These are phyloP conservation scores for Masnerella sp. DNA, from an alignment of 2,888 invertebrate genomes.

Conservation along the genomic window DNA sequence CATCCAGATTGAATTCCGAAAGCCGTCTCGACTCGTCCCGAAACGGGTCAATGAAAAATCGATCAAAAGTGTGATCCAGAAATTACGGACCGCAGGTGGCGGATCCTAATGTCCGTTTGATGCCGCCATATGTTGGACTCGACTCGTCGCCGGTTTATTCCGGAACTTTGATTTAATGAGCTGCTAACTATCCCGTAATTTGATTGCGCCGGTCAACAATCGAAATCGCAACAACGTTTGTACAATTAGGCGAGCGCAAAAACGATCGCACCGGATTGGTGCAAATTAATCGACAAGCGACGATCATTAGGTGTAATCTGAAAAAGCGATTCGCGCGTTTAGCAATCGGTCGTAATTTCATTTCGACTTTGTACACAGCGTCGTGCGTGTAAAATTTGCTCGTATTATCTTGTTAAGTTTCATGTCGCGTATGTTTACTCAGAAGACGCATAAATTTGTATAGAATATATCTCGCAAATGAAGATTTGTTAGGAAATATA, in stretches of 20 bases:
- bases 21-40: too few relatives aligned
- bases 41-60: too few relatives aligned
- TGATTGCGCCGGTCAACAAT: constrained; percentile 4
- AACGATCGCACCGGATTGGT: constrained; percentile 15
- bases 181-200: constrained; percentile 36
- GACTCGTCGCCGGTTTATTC: constrained; percentile 39
- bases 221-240: constrained; percentile 4
- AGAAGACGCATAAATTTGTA: too few relatives aligned
- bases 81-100: constrained; percentile 41
- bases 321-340: constrained; percentile 27
- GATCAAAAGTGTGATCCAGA: too few relatives aligned
- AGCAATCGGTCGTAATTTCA: constrained; percentile 22
- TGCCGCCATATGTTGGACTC: constrained; percentile 27
- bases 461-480: too few relatives aligned
- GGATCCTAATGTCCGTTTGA: constrained; percentile 42
- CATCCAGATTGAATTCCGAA: too few relatives aligned
- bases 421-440: too few relatives aligned
- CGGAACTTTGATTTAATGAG: constrained; percentile 39
- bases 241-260: constrained; percentile 6
- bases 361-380: too few relatives aligned
- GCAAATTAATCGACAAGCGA: constrained; percentile 13
- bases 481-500: constrained; percentile 26
- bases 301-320: constrained; percentile 27
- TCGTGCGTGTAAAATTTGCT: too few relatives aligned
- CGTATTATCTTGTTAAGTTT: too few relatives aligned